A percentile compares a stretch with the other conserved stretches of the same genome.
Evolutionary conservation across 2,888 invertebrate genomes (phyloP).

Genomic region (Invenusta paracnida): DNA sequence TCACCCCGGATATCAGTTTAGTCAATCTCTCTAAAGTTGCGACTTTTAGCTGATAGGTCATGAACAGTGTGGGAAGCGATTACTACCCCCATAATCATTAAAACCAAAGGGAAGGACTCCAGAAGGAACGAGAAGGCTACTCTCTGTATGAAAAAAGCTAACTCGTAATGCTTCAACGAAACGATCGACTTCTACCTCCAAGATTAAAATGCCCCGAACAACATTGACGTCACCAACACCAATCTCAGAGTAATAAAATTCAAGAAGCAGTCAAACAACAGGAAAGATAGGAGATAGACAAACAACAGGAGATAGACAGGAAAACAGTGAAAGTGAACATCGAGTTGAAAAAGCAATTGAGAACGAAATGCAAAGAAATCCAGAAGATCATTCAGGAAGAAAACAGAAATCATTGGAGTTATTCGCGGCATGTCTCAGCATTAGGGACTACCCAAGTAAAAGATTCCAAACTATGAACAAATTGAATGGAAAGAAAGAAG

Average conservation of each 20-base stretch:
- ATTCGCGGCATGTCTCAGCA: not conserved
- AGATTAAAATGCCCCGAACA: too few species aligned
- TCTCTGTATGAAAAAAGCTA: not conserved
- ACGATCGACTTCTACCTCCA: not conserved
- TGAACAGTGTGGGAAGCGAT: not conserved
- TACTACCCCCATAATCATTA: not conserved
- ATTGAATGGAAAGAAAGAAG: not conserved
- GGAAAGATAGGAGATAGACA: too few species aligned
- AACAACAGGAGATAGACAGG: too few species aligned
- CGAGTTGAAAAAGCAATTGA: too few species aligned
- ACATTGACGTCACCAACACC: too few species aligned
- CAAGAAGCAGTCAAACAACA: too few species aligned
- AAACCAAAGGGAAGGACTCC: not conserved
- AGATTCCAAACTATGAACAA: not conserved
- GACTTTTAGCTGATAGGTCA: not conserved
- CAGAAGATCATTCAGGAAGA: too few species aligned
- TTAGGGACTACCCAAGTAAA: not conserved
- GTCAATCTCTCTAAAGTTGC: not conserved
- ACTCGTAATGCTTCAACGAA: not conserved
- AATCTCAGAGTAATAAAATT: too few species aligned
- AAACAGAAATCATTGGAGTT: too few species aligned
- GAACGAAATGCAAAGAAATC: too few species aligned
- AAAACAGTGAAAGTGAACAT: too few species aligned
- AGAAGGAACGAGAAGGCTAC: not conserved
- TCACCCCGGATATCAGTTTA: not conserved